Conservation (phyloP, 2,113 vertebrate genomes). For the Strix aluco region DNA sequence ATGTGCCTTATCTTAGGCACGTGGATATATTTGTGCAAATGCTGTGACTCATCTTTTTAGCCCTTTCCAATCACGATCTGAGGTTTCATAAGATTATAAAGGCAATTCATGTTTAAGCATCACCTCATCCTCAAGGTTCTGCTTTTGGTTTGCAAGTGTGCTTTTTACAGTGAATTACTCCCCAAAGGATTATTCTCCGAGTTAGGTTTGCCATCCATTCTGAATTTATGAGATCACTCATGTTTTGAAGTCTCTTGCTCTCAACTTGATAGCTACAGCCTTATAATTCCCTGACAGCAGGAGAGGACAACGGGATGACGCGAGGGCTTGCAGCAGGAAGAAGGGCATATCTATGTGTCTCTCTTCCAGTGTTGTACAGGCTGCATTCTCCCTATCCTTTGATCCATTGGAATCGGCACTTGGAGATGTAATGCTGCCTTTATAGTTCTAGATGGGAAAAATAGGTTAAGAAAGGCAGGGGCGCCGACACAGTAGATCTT, state of each 20-base stretch:
- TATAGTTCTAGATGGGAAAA: neutral
- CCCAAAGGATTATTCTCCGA: neutral
- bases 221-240: neutral
- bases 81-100: neutral
- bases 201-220: neutral
- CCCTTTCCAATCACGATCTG: neutral
- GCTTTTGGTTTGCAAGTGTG: neutral
- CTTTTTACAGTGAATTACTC: neutral
- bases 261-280: neutral
- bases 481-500: neutral
- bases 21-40: neutral
- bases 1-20: neutral
- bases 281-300: neutral
- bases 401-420: accelerated
- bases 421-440: neutral
- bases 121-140: neutral
- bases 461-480: neutral
- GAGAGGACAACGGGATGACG: neutral
- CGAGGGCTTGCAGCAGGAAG: neutral
- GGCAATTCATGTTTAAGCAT: neutral
- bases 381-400: neutral
- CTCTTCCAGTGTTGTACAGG: neutral
- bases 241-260: neutral
- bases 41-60: neutral
- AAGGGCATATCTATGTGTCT: neutral